These are phyloP conservation scores for human (Homo sapiens) DNA, from an alignment of 2,113 vertebrate genomes.

Conservation along the genomic window GRCh38 chr2:236935001-236935500, in stretches of 20 bases:
- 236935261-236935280: accelerated
- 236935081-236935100: not conserved
- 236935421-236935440: no score
- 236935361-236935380: not conserved
- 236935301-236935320: not conserved
- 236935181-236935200: not conserved
- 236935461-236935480: not conserved
- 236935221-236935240: not conserved
- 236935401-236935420: accelerated
- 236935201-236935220: not conserved
- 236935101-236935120: not conserved
- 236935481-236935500: no score
- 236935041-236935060: no score
- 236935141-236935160: not conserved
- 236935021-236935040: accelerated
- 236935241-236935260: not conserved
- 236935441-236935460: no score
- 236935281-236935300: accelerated
- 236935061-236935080: not conserved
- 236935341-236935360: not conserved
- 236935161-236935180: accelerated
- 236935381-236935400: not conserved
- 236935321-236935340: not conserved
- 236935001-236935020: not conserved
- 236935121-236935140: accelerated